Percentiles rank a stretch among this genome's conserved stretches.
These are phyloP conservation scores for Ursus arctos DNA, from an alignment of 2,113 vertebrate genomes.

Conservation along the genomic window DNA sequence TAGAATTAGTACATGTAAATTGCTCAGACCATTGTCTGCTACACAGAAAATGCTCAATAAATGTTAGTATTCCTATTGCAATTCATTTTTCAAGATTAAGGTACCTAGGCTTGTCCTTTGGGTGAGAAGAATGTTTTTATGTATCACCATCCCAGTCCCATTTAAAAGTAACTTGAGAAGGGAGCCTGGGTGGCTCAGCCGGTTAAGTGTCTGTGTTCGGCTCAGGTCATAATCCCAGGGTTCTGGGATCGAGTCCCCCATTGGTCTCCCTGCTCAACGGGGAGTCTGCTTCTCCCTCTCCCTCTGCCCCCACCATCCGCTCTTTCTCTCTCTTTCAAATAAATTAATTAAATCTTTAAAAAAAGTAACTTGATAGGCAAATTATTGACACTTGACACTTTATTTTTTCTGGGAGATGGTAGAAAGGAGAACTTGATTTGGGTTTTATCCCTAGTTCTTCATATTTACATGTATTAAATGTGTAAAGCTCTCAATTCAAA, in stretches of 20 bases:
- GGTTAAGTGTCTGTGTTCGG: no score
- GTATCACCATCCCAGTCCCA: background rate
- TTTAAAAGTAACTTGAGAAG: background rate
- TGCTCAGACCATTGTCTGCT: background rate
- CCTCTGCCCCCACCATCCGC: no score
- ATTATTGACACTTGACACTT: background rate
- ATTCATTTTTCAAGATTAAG: background rate
- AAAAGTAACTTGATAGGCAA: background rate
- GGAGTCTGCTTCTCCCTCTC: no score
- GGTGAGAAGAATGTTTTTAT: background rate
- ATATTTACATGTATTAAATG: background rate
- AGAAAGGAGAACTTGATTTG: background rate
- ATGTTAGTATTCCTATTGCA: background rate
- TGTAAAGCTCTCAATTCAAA: slow-evolving; percentile 4
- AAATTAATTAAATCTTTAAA: background rate
- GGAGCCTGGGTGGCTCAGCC: no score
- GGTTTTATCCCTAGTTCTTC: background rate
- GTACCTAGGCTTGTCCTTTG: background rate
- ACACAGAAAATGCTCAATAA: background rate
- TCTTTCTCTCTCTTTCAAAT: no score
- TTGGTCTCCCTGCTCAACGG: no score
- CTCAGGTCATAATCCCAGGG: no score
- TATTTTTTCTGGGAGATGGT: background rate
- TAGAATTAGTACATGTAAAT: background rate
- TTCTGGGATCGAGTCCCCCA: no score